A percentile compares a stretch with the other conserved stretches of the same genome.
Evolutionary conservation across 2,113 vertebrate genomes (phyloP).

Genomic region (Ptyas mucosa): DNA sequence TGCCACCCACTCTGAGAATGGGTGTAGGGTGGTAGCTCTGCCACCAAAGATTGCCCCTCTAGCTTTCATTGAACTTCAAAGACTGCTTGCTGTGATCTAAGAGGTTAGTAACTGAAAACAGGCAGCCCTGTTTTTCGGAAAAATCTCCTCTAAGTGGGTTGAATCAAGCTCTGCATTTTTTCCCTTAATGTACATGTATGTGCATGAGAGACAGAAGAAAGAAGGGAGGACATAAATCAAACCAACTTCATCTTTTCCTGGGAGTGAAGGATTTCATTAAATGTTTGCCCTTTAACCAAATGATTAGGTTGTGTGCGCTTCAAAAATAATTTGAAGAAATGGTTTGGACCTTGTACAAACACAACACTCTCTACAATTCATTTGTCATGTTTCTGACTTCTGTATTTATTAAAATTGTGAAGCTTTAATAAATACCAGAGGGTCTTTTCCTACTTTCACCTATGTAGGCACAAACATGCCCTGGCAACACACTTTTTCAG

Average conservation of each 20-base stretch:
- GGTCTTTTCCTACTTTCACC: not conserved
- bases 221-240: not conserved
- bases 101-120: slow-evolving; percentile 32
- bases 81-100: slow-evolving; percentile 52
- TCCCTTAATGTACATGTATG: not conserved
- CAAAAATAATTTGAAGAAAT: not conserved
- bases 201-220: not conserved
- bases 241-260: not conserved
- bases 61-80: slow-evolving; percentile 49
- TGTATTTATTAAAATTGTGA: not conserved
- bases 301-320: not conserved
- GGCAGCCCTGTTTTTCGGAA: not conserved
- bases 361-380: not conserved
- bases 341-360: not conserved
- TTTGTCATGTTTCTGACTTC: not conserved
- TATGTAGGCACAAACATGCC: not conserved
- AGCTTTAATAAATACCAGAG: not conserved
- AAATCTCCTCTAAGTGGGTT: slow-evolving; percentile 34
- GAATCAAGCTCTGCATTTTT: slow-evolving; percentile 38
- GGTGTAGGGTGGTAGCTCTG: not conserved
- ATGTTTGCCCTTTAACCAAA: not conserved
- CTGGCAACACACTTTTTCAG: not conserved
- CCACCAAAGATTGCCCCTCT: not conserved
- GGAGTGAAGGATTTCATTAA: slow-evolving; percentile 7
- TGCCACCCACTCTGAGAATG: not conserved